Conservation (phyloP, 1,140 invertebrate genomes). For the Drosophila azteca region DNA sequence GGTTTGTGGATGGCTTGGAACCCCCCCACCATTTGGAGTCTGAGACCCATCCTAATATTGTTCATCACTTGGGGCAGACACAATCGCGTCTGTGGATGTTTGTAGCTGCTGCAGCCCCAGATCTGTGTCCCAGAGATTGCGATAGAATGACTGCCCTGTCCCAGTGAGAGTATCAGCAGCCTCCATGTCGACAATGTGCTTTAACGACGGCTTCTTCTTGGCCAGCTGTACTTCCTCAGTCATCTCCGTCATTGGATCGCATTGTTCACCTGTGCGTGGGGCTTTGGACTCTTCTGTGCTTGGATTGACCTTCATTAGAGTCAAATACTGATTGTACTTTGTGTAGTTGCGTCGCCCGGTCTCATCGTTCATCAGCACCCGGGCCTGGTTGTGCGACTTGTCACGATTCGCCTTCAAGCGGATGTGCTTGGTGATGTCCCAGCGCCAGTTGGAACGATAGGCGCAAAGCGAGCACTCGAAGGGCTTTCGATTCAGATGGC, state of each 20-base stretch:
- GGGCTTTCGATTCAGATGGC: slow-evolving; percentile 95
- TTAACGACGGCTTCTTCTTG: neutral
- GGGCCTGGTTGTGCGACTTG: slow-evolving; percentile 89
- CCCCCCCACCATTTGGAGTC: no score
- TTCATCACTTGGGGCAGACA: neutral
- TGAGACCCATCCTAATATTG: no score
- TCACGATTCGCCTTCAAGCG: slow-evolving; percentile 93
- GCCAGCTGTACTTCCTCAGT: slow-evolving; percentile 1
- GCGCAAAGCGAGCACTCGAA: slow-evolving; percentile 97
- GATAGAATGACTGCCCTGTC: no score
- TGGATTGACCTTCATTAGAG: slow-evolving; percentile 86
- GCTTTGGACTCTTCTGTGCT: slow-evolving; percentile 70
- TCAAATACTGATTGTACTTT: slow-evolving; percentile 94
- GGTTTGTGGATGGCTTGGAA: no score
- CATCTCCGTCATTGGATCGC: slow-evolving; percentile 25
- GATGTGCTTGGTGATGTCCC: slow-evolving; percentile 98
- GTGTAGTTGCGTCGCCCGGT: slow-evolving; percentile 95
- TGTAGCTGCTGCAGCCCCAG: no score
- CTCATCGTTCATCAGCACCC: slow-evolving; percentile 95
- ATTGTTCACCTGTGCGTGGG: slow-evolving; percentile 65
- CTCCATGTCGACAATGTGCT: no score
- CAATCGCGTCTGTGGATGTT: no score
- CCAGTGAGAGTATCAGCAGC: no score
- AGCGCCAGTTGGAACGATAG: slow-evolving; percentile 96
- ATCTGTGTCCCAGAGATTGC: no score